phyloP scores from a whole-genome alignment of 1,140 invertebrate genomes.

The Himalopsyche phryganea region DNA sequence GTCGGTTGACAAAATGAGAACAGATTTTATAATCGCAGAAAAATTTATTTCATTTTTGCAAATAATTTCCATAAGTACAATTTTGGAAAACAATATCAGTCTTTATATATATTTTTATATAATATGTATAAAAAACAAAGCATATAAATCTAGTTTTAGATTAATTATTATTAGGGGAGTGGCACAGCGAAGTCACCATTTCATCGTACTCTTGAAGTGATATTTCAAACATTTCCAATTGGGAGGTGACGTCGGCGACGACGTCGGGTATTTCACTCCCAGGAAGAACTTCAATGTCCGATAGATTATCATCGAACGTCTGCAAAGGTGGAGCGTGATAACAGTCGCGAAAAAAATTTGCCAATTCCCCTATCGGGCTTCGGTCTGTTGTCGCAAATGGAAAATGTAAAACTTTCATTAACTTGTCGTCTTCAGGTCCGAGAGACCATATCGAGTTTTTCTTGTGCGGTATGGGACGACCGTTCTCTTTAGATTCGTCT shows the following conservation, averaged over 20 bases:
- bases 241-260: conserved; percentile 65
- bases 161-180: conserved; percentile 35
- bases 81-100: too few relatives aligned
- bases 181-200: conserved; percentile 62
- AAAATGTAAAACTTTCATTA: conserved; percentile 46
- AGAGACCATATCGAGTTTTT: conserved; percentile 18
- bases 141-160: too few relatives aligned
- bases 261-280: conserved; percentile 58
- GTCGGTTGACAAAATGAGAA: too few relatives aligned
- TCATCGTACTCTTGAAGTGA: conserved; percentile 72
- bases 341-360: conserved; percentile 75
- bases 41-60: background rate
- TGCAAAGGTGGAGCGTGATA: conserved; percentile 70
- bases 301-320: conserved; percentile 54
- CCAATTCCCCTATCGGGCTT: conserved; percentile 60
- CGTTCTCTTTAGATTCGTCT: background rate
- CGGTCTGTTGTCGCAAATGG: conserved; percentile 55
- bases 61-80: too few relatives aligned
- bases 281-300: conserved; percentile 5
- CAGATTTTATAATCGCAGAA: conserved; percentile 1
- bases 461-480: background rate
- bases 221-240: conserved; percentile 71
- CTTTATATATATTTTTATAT: too few relatives aligned
- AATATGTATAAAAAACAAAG: too few relatives aligned
- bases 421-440: conserved; percentile 29